Evolutionary conservation across 2,797 vertebrate species (phyloP), one percentile per base, ranked within the genome.

Genomic region (Sciurus carolinensis): DNA sequence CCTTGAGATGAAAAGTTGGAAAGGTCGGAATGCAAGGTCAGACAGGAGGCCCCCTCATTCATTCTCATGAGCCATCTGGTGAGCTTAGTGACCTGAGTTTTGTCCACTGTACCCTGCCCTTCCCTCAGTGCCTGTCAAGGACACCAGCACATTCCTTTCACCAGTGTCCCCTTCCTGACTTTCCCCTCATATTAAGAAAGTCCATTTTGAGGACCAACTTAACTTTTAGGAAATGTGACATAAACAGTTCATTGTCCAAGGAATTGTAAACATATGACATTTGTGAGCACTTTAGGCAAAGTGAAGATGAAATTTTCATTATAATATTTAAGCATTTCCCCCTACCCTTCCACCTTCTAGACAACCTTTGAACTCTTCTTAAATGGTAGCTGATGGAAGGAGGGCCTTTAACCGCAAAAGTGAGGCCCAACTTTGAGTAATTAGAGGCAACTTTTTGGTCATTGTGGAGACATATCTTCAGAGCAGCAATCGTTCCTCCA

Each of bases 161-260:
- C 15, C 2, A 2, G 5, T 24, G n/a, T 20, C 0, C 2, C 44
- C 28, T 0, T 33, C 36, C 33, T 72, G 17, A 77, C 73, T n/a
- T 13, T 72, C 54, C 18, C 50, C 59, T 80, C n/a, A 2, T 54
- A 24, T 76, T 44, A 87, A 76, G 39, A 94, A 84, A 93, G 69
- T 26, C 30, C 11, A 4, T 77, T 86, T 83, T 30, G 59, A 80
- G 22, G 36, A 47, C 26, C 33, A 71, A 28, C 54, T 52, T 91
- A 52, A 54, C 20, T 80, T 93, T 69, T 76, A 59, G 24, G 33
- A 93, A 92, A 30, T 57, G 57, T 91, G 20, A 79, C 96, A 81
- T 96, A 57, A 96, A 67, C 91, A 96, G 95, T 95, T 90, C 7
- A 0, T 71, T 82, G 95, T 96, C 81, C 88, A 96, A 82, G 82